Evolutionary conservation across 2,113 vertebrate species (phyloP), one percentile per base, ranked within the genome.

Genomic region (Picathartes gymnocephalus): DNA sequence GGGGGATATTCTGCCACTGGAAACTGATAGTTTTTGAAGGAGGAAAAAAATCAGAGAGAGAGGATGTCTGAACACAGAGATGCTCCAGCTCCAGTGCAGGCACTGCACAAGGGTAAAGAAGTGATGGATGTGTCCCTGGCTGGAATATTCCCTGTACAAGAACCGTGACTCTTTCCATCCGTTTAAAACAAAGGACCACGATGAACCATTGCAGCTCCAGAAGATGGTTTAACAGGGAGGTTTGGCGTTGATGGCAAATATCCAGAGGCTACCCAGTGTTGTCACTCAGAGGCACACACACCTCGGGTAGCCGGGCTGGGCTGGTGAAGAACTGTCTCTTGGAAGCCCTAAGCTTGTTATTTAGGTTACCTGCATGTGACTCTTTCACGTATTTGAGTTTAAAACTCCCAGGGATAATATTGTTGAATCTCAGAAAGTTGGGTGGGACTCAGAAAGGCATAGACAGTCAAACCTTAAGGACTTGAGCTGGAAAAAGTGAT

Each of bases 361-460:
- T 95, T 88, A 70, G 47, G 33, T 73, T 88, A 92, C 58, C 39
- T 64, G 35, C 39, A 30, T 33, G 33, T 27, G 17, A 62, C 7
- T 51, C 11, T 76, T 25, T 21, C 33, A 44, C 13, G 15, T 42
- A 24, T 62, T 54, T 37, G 61, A 50, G 27, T 72, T 81, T 54
- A 66, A 83, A 33, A 8, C 45, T 93, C 77, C 24, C 86, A 82
- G 73, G 37, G 51, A 87, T 81, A 95, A 84, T 79, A 91, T 35
- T 92, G 45, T 5, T 61, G 37, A 87, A 57, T 48, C n/a, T 86
- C 65, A 72, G 83, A 92, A 68, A 54, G 25, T 2, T 84, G 65
- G 25, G 23, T 72, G 81, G 73, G 65, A 83, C 6, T 1, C 48
- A 51, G 66, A 42, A 31, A 77, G 64, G 22, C 53, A 60, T 25